Base-by-base conservation (phyloP, 1,140 invertebrate genomes). In the Cotesia vestalis region DNA sequence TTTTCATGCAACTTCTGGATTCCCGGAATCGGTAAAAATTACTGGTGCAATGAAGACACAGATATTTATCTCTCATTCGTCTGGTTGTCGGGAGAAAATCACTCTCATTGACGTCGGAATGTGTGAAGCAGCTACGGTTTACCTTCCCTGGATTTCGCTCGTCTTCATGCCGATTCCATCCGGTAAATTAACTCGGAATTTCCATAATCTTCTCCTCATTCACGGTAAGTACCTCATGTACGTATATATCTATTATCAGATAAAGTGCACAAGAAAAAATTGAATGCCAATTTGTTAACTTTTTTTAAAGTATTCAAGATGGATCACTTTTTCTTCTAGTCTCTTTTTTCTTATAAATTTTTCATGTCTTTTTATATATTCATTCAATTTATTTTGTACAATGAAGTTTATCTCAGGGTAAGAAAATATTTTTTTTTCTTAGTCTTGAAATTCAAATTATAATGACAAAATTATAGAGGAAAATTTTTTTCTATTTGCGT, bases 131-230 rank as follows among this genome's bases (percentile, higher is more conserved):
- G 52, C 20, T n/a, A 60, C 17, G 66, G 66, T 68, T 68, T 66
- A 66, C 40, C 66, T 68, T 68, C 34, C 66, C 9, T 35, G 55
- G 14, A 36, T 59, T 55, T 36, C 59, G 66, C 66, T 68, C 55
- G 53, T 67, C 52, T 46, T 40, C 9, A 67, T 51, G 53, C 55
- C 66, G 66, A 67, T 67, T 67, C 53, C 52, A 67, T 40, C 46
- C 51, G 66, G 17, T 51, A 67, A 67, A 67, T 55, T 67, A 67
- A 67, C 66, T 67, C 20, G 46, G 34, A 12, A 27, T 52, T 67
- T 46, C 62, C 53, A 64, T 36, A 55, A 38, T 34, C 53, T 35
- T 51, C 36, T 53, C 12, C 20, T 17, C 62, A 62, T 36, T 63
- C 62, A 27, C 46, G 36, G 46, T 71, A 63, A 17, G 11, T 17